Base-by-base conservation (phyloP, 2,888 invertebrate genomes). In the Acleris literana region DNA sequence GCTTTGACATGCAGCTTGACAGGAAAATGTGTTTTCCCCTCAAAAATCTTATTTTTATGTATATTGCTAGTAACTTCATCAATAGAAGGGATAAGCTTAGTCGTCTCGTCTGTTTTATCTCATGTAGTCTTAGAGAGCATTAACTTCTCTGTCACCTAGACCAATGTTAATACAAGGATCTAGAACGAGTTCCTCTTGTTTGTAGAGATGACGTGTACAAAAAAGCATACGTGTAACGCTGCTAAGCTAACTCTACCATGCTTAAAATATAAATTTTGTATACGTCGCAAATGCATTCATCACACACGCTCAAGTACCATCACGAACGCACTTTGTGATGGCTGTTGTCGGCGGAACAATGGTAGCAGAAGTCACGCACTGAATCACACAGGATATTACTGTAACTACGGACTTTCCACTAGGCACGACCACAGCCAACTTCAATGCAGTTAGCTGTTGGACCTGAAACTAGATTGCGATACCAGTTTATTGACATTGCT, bases 311-410 rank as follows among this genome's bases (percentile, higher is more conserved):
- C 17, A 33, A 58, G 85, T 88, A 88, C 88, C 87, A 87, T 86
- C 86, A 65, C 66, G 25, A 13, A 22, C 25, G 39, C 48, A 46
- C 62, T 86, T 87, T 90, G 89, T 88, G 77, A 77, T 78, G 78
- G 70, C 76, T 82, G 85, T 48, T 49, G 55, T 56, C 56, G 61
- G 39, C 52, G 61, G 55, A 57, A 66, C 66, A 66, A 66, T 61
- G 52, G 61, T 49, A 59, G 79, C 79, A 74, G 74, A 72, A 79
- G 86, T 86, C 87, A 88, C 83, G 86, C 84, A 83, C 83, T 88
- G 88, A 88, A 83, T 88, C 88, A 81, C 75, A 64, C 74, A 73
- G 83, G 84, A 81, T 82, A 78, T 76, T 76, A 76, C 78, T 72
- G 71, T 71, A 72, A 44, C 72, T 78, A 76, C 73, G 75, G 74